These are phyloP conservation scores for Phylloscopus whistleri DNA, from an alignment of 2,113 vertebrate genomes.

Conservation along the genomic window DNA sequence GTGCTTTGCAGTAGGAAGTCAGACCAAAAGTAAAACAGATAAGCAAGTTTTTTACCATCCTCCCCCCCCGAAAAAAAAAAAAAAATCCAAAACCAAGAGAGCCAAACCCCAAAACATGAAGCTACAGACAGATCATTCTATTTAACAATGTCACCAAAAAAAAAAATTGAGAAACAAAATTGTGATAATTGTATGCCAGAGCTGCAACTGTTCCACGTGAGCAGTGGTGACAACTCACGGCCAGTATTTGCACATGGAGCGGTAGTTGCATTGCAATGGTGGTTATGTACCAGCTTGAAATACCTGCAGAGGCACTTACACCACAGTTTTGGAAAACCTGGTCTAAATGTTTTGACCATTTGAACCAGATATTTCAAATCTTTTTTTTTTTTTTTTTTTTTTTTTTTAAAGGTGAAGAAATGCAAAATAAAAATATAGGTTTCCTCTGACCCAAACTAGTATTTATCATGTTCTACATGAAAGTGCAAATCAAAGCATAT, in stretches of 20 bases:
- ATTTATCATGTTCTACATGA: background rate
- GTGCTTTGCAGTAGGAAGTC: background rate
- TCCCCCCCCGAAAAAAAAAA: too few relatives aligned
- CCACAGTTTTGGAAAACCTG: background rate
- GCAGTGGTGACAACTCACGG: background rate
- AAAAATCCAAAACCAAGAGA: too few relatives aligned
- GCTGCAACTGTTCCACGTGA: background rate
- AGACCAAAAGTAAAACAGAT: background rate
- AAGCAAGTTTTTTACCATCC: background rate
- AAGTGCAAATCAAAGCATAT: background rate
- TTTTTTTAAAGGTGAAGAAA: background rate
- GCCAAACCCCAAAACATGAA: background rate
- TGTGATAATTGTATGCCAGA: background rate
- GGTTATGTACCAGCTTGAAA: background rate
- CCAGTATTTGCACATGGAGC: background rate
- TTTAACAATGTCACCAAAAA: background rate
- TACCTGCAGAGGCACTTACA: background rate
- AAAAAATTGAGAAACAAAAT: background rate
- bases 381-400: background rate
- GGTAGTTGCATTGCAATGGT: background rate
- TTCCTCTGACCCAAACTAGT: background rate
- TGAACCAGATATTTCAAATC: background rate
- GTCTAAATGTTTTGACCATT: background rate
- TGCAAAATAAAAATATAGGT: background rate
- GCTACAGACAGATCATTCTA: background rate